Evolutionary conservation across 2,888 invertebrate genomes (phyloP).

Genomic region (Blera fallax): DNA sequence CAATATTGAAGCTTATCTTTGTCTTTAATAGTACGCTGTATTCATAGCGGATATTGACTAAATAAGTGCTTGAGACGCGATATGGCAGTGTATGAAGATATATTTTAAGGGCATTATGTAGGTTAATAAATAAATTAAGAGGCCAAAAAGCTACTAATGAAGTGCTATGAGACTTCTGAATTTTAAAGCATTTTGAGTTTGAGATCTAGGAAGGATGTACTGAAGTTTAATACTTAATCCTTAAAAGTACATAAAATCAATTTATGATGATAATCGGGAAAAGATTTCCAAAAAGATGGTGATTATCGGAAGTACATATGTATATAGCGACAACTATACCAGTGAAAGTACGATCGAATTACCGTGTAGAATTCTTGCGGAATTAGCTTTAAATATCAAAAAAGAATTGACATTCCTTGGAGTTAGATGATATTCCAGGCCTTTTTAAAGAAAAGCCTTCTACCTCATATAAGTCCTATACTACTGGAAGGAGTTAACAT

Average conservation of each 20-base stretch:
- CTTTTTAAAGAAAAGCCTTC: no score
- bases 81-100: not conserved
- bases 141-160: not conserved
- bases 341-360: no score
- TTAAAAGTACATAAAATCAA: not conserved
- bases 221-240: no score
- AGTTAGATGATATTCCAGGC: no score
- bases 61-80: not conserved
- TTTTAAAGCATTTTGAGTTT: not conserved
- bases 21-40: slow-evolving; percentile 29
- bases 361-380: no score
- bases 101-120: not conserved
- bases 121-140: not conserved
- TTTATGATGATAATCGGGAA: not conserved
- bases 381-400: no score
- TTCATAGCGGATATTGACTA: not conserved
- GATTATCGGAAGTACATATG: no score
- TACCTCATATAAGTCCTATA: no score
- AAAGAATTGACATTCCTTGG: no score
- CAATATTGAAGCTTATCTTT: slow-evolving; percentile 54
- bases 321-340: no score
- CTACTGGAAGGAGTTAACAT: no score
- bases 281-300: not conserved
- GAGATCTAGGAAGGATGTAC: no score
- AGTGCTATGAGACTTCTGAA: not conserved